Conservation (phyloP, 2,888 invertebrate genomes). For the Archaeoteleia sp. region DNA sequence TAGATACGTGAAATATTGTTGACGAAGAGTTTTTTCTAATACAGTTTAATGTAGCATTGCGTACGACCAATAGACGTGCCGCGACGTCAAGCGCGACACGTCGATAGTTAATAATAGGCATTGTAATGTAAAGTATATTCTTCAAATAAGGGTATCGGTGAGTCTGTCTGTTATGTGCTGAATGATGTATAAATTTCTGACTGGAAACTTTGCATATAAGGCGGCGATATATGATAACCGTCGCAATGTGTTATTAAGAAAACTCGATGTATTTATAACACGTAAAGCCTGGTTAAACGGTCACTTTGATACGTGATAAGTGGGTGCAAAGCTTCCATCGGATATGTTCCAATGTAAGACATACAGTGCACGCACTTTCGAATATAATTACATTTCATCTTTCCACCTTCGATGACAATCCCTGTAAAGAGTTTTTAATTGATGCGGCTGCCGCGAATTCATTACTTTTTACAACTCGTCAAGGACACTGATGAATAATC, state of each 20-base stretch:
- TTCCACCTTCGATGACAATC: conserved; percentile 39
- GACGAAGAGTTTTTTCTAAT: conserved; percentile 71
- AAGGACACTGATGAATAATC: neutral
- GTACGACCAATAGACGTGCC: conserved; percentile 72
- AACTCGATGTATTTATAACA: neutral
- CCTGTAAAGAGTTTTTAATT: conserved; percentile 52
- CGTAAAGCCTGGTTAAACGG: neutral
- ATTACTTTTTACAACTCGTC: conserved; percentile 43
- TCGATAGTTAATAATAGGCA: conserved; percentile 65
- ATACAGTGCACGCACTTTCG: conserved; percentile 59
- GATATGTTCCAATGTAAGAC: conserved; percentile 38
- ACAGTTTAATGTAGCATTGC: conserved; percentile 72
- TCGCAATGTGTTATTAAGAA: no score
- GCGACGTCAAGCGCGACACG: conserved; percentile 61
- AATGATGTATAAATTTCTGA: conserved; percentile 31
- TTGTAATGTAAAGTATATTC: conserved; percentile 69
- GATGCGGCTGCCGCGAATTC: conserved; percentile 29
- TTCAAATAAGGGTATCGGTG: conserved; percentile 64
- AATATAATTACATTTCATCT: conserved; percentile 59
- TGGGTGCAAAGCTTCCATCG: conserved; percentile 10
- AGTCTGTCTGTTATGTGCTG: conserved; percentile 65
- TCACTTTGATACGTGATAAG: conserved; percentile 4
- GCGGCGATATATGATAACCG: no score
- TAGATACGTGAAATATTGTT: conserved; percentile 70
- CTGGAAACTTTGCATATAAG: no score